A percentile compares a stretch with the other conserved stretches of the same genome.
phyloP scores from a whole-genome alignment of 64 coral and sea anemone genomes.

The Montipora efflorescens region DNA sequence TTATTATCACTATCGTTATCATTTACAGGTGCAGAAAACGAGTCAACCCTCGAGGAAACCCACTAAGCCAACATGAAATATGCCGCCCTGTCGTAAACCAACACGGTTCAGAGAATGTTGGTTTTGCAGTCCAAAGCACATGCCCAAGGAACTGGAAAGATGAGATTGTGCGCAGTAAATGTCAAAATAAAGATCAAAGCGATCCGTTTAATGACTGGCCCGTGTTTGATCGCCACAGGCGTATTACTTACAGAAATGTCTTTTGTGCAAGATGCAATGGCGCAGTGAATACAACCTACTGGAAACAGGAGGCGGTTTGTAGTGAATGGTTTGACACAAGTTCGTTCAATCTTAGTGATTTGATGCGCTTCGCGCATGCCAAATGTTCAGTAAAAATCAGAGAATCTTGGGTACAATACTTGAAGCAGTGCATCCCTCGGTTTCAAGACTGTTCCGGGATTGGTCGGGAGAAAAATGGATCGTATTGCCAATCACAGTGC shows the following conservation, averaged over 20 bases:
- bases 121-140: conserved; percentile 18
- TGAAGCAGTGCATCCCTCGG: conserved; percentile 15
- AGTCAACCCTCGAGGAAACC: neutral
- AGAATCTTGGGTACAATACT: neutral
- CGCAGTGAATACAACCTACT: neutral
- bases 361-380: neutral
- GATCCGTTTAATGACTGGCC: conserved; percentile 16
- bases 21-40: conserved; percentile 1
- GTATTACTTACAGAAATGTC: conserved; percentile 40
- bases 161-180: neutral
- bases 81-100: neutral
- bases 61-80: neutral
- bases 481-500: neutral
- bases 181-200: neutral
- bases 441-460: neutral
- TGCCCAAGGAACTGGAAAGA: conserved; percentile 11
- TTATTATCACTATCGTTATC: too few species aligned
- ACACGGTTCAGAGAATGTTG: neutral
- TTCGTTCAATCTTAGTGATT: too few species aligned
- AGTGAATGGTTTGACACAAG: neutral
- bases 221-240: neutral
- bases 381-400: neutral
- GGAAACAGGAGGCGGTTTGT: neutral
- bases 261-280: neutral
- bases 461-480: neutral